phyloP scores from a whole-genome alignment of 2,113 vertebrate genomes.

The Xiphophorus couchianus region DNA sequence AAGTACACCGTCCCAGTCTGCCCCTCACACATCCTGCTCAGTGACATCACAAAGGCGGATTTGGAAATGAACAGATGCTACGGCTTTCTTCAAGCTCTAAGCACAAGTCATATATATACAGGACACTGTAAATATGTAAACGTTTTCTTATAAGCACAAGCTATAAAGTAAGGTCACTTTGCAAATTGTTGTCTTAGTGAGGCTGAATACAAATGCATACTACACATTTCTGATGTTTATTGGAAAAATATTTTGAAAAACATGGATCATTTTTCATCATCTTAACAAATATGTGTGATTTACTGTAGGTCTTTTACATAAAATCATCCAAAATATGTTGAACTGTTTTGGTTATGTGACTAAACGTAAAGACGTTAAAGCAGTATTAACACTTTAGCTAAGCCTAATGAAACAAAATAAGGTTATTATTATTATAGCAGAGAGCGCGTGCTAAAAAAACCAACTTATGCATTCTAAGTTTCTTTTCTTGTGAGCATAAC shows the following conservation, averaged over 20 bases:
- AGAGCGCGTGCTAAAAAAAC: neutral
- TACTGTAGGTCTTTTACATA: neutral
- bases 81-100: neutral
- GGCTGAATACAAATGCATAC: neutral
- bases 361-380: neutral
- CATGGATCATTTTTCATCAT: neutral
- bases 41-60: too few relatives aligned
- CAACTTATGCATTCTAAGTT: neutral
- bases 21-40: too few relatives aligned
- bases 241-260: neutral
- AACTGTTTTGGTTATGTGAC: neutral
- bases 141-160: too few relatives aligned
- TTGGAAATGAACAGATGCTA: too few relatives aligned
- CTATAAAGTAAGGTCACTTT: neutral
- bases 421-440: neutral
- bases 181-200: neutral
- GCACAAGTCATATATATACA: neutral
- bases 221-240: neutral
- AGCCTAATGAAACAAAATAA: conserved; percentile 2
- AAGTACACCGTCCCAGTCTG: too few relatives aligned
- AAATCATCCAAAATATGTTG: neutral
- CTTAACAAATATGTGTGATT: neutral
- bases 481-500: neutral
- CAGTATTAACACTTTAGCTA: neutral
- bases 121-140: neutral